A percentile compares a stretch with the other conserved stretches of the same genome.
Conservation (phyloP, 2,797 vertebrate species). For the Pogoniulus pusillus region DNA sequence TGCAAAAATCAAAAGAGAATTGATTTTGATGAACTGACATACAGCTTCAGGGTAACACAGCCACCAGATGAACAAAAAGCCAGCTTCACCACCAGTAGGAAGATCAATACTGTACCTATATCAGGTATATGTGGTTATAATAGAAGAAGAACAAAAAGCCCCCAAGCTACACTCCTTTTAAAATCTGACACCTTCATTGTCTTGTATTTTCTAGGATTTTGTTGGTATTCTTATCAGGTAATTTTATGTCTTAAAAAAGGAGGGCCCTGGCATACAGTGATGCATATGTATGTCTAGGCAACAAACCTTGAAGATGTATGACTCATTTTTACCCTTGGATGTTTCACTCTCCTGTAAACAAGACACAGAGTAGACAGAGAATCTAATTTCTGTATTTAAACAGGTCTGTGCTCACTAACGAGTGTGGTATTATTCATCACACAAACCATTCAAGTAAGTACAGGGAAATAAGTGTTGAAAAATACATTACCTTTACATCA, state of each 20-base stretch:
- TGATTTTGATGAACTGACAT: slow-evolving; percentile 63
- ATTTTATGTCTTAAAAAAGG: neutral
- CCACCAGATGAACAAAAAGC: slow-evolving; percentile 33
- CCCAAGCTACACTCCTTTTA: neutral
- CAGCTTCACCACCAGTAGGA: neutral
- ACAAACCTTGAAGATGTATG: neutral
- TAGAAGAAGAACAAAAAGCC: neutral
- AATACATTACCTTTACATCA: neutral
- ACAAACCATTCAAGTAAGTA: neutral
- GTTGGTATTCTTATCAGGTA: neutral
- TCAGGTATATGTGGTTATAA: slow-evolving; percentile 37
- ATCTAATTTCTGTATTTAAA: neutral
- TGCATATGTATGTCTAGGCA: neutral
- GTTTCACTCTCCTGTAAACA: neutral
- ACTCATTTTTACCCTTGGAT: neutral
- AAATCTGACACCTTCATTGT: neutral
- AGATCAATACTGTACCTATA: slow-evolving; percentile 12
- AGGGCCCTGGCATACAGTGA: neutral
- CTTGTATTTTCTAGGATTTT: neutral
- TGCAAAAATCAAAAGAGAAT: slow-evolving; percentile 72
- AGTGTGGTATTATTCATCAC: neutral
- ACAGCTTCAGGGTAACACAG: slow-evolving; percentile 42
- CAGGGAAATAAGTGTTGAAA: neutral
- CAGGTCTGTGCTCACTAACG: neutral
- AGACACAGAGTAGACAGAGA: neutral